Evolutionary conservation across 1,140 invertebrate species (phyloP).

Genomic region (Pachypsylla venusta): DNA sequence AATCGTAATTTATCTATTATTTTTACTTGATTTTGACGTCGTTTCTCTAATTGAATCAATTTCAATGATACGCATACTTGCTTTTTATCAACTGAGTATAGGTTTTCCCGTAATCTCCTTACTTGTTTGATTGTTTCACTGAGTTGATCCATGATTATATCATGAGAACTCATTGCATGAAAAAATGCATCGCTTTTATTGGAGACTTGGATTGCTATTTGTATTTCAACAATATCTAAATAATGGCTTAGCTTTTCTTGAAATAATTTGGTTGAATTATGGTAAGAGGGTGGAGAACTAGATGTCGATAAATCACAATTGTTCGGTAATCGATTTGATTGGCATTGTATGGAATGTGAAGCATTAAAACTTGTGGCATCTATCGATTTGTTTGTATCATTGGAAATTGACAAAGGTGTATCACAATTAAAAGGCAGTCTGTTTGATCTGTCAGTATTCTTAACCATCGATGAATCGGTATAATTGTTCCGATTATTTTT

Average conservation of each 20-base stretch:
- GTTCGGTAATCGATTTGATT: not conserved
- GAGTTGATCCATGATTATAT: conserved; percentile 79
- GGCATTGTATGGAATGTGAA: not conserved
- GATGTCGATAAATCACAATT: not conserved
- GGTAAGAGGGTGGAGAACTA: conserved; percentile 12
- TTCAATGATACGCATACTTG: conserved; percentile 66
- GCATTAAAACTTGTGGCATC: too few relatives aligned
- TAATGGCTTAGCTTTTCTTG: conserved; percentile 66
- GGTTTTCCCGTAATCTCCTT: conserved; percentile 41
- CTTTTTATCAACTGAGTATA: conserved; percentile 22
- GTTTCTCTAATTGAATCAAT: conserved; percentile 42
- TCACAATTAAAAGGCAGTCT: not conserved
- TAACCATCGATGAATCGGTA: too few relatives aligned
- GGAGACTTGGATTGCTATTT: conserved; percentile 91
- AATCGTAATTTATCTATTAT: conserved; percentile 51
- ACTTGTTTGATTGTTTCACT: conserved; percentile 65
- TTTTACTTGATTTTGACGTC: conserved; percentile 33
- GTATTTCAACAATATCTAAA: conserved; percentile 86
- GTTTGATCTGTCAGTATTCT: not conserved
- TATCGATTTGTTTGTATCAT: too few relatives aligned
- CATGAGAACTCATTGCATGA: conserved; percentile 91
- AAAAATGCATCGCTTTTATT: conserved; percentile 93
- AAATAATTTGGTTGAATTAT: conserved; percentile 21
- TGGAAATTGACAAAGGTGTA: too few relatives aligned
- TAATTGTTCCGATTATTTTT: too few relatives aligned